These are phyloP conservation scores for Lycaena phlaeas DNA, from an alignment of 2,888 invertebrate species.

Conservation along the genomic window DNA sequence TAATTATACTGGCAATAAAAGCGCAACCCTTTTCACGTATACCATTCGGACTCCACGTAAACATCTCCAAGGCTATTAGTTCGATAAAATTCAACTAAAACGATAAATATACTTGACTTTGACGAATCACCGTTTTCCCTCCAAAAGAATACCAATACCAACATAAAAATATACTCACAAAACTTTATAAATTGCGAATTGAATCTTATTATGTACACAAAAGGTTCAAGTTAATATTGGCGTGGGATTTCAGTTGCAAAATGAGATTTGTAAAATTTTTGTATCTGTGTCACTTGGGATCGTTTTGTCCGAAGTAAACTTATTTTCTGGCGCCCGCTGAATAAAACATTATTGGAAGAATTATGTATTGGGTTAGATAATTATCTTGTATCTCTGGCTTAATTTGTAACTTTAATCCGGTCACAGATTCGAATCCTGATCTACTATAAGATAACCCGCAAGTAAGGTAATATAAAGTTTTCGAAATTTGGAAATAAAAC, in stretches of 20 bases:
- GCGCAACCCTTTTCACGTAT: constrained; percentile 57
- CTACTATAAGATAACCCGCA: too few species aligned
- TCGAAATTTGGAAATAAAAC: too few species aligned
- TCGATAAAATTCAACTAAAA: constrained; percentile 71
- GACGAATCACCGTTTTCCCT: constrained; percentile 63
- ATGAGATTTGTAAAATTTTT: constrained; percentile 34
- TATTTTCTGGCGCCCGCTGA: constrained; percentile 49
- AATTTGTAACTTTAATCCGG: too few species aligned
- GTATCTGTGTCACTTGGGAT: constrained; percentile 62
- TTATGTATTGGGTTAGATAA: constrained; percentile 24
- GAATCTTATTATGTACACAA: neutral
- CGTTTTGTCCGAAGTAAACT: constrained; percentile 68
- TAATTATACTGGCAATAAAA: constrained; percentile 61
- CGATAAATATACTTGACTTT: constrained; percentile 70
- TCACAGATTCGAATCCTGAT: too few species aligned
- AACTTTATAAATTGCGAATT: neutral
- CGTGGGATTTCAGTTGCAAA: neutral
- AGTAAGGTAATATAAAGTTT: too few species aligned
- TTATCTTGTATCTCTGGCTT: constrained; percentile 10
- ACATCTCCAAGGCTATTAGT: constrained; percentile 68
- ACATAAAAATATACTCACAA: constrained; percentile 20
- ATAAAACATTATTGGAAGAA: constrained; percentile 44
- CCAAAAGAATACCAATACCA: constrained; percentile 47
- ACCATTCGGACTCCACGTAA: constrained; percentile 58
- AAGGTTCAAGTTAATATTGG: constrained; percentile 13